Evolutionary conservation across 2,797 vertebrate genomes (phyloP), one percentile per base, ranked within the genome.

Genomic region (Sebastes taczanowskii): DNA sequence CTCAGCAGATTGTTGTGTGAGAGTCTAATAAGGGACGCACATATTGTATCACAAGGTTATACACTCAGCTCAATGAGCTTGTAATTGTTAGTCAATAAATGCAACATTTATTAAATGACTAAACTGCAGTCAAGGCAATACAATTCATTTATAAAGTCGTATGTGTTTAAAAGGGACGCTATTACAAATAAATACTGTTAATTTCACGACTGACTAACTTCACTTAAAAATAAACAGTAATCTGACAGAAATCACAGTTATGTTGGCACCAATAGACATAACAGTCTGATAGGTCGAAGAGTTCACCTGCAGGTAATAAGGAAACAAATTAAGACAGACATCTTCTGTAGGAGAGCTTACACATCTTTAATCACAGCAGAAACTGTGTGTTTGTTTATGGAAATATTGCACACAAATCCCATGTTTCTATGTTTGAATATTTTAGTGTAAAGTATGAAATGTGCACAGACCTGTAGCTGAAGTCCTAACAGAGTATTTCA

Each of bases 31-130:
- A 60, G 34, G n/a, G 34, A 67, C 30, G 6, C n/a, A 2, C 27
- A 78, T 61, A 52, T 60, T 70, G 23, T 58, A 58, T 74, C 20
- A 59, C 20, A 64, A 34, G 14, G 8, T 74, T 71, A 60, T 71
- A 53, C 27, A 35, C 52, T 74, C 30, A 42, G 62, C 74, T 83
- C 61, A 72, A 68, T 64, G n/a, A 66, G 29, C n/a, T 52, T 32
- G 32, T 38, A 76, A 74, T 49, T 75, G 55, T 69, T 64, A 34
- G 29, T 82, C 80, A 74, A 60, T 68, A 58, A 70, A 77, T 49
- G 4, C 27, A 76, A 11, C 38, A 34, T 75, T 70, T 73, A 8
- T 42, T 66, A 73, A 71, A 59, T 35, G 32, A 79, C 23, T 60
- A n/a, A 78, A 65, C 68, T 74, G 71, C 20, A 29, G 32, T 68